Evolutionary conservation across 1,140 invertebrate species (phyloP).

Genomic region (Bombus confusus): DNA sequence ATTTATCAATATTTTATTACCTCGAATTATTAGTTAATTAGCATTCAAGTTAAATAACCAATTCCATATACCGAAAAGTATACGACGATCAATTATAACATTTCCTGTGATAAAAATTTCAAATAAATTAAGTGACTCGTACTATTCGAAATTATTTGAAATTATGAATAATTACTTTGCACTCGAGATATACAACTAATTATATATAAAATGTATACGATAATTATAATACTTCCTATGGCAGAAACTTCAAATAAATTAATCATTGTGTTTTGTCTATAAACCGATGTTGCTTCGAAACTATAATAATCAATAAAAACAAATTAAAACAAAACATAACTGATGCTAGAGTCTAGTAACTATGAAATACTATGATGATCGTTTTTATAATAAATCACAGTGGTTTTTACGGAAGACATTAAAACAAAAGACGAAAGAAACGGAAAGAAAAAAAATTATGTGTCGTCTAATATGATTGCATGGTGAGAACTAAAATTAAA

Average conservation of each 20-base stretch:
- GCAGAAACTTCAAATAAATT: neutral
- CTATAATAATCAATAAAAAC: neutral
- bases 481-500: neutral
- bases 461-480: neutral
- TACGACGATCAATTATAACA: too few relatives aligned
- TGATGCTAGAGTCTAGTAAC: neutral
- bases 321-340: neutral
- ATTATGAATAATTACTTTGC: neutral
- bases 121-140: too few relatives aligned
- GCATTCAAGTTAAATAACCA: too few relatives aligned
- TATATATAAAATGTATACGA: neutral
- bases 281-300: neutral
- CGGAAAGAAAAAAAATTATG: neutral
- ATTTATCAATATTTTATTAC: too few relatives aligned
- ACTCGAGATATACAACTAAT: neutral
- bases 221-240: neutral
- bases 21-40: too few relatives aligned
- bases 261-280: slow-evolving; percentile 19
- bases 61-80: too few relatives aligned
- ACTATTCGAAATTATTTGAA: neutral
- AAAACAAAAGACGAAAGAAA: neutral
- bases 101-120: too few relatives aligned
- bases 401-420: neutral
- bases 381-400: neutral
- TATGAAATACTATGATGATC: slow-evolving; percentile 4